Evolutionary conservation across 1,140 invertebrate genomes (phyloP).

Genomic region (Drosophila sp.): DNA sequence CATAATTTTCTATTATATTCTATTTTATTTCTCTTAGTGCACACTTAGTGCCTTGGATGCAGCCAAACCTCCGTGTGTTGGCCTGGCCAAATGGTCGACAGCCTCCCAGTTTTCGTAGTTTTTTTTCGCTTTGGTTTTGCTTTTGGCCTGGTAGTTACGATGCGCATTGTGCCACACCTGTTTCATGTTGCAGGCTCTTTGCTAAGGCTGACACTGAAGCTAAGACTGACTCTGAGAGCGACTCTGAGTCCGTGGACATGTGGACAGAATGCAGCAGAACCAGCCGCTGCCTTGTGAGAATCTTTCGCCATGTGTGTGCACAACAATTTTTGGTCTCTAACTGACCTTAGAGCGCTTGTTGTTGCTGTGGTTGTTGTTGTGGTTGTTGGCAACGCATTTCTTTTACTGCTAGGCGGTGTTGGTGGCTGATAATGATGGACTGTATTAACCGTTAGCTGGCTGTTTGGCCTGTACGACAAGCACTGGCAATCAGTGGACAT

Average conservation of each 20-base stretch:
- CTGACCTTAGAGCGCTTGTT: slow-evolving; percentile 70
- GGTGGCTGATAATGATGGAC: slow-evolving; percentile 80
- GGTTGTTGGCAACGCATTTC: slow-evolving; percentile 70
- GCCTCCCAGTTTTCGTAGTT: slow-evolving; percentile 59
- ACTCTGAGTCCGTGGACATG: slow-evolving; percentile 16
- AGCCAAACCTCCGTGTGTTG: slow-evolving; percentile 49
- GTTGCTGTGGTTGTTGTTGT: slow-evolving; percentile 47
- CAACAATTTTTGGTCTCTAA: slow-evolving; percentile 78
- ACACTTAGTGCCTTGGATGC: slow-evolving; percentile 49
- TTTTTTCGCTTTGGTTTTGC: slow-evolving; percentile 39
- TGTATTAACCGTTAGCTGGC: slow-evolving; percentile 81
- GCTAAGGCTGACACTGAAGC: slow-evolving; percentile 1
- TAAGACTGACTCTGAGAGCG: slow-evolving; percentile 6
- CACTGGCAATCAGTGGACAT: slow-evolving; percentile 79
- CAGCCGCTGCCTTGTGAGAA: slow-evolving; percentile 65
- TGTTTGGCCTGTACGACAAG: slow-evolving; percentile 57
- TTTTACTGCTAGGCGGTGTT: slow-evolving; percentile 50
- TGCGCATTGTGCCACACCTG: slow-evolving; percentile 78
- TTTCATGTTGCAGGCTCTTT: slow-evolving; percentile 78
- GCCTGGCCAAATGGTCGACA: slow-evolving; percentile 66
- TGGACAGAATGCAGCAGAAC: slow-evolving; percentile 30
- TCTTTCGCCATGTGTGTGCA: slow-evolving; percentile 59
- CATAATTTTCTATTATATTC: too few species aligned
- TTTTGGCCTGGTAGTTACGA: slow-evolving; percentile 37
- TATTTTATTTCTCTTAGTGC: slow-evolving; percentile 14